Percentiles rank a stretch among this genome's conserved stretches.
These are phyloP conservation scores for Caenorhabditis tropicalis DNA, from an alignment of 1,140 invertebrate species.

Conservation along the genomic window DNA sequence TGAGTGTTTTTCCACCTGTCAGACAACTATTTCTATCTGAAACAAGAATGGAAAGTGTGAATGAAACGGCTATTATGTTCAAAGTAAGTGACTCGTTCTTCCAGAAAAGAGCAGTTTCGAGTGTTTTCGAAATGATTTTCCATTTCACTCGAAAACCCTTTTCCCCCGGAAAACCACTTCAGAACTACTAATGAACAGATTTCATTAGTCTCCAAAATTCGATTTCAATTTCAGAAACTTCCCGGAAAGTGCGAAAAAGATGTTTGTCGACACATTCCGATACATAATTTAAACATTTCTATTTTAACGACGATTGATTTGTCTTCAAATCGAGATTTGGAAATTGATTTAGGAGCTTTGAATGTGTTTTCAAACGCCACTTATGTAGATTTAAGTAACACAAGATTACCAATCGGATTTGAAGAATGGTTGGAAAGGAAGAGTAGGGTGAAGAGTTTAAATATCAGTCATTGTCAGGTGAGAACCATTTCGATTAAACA, in stretches of 20 bases:
- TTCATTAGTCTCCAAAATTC: not conserved
- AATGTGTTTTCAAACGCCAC: slow-evolving; percentile 44
- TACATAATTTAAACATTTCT: slow-evolving; percentile 12
- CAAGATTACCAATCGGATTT: slow-evolving; percentile 42
- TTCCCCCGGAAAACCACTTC: not conserved
- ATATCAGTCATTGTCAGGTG: slow-evolving; percentile 38
- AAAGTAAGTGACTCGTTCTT: not conserved
- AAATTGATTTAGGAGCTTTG: slow-evolving; percentile 46
- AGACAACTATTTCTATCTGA: slow-evolving; percentile 52
- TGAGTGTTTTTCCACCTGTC: slow-evolving; percentile 43
- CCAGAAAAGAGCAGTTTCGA: too few relatives aligned
- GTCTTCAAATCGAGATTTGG: slow-evolving; percentile 47
- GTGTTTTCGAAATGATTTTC: too few relatives aligned
- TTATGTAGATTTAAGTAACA: slow-evolving; percentile 50
- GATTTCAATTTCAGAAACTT: slow-evolving; percentile 14
- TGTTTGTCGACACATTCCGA: slow-evolving; percentile 20
- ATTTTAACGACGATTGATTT: slow-evolving; percentile 47
- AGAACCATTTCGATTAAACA: too few relatives aligned
- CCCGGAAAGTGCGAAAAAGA: slow-evolving; percentile 41
- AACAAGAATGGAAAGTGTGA: slow-evolving; percentile 49
- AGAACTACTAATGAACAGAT: not conserved
- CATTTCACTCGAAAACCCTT: too few relatives aligned
- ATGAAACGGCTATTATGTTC: slow-evolving; percentile 36
- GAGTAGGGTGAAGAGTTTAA: slow-evolving; percentile 30
- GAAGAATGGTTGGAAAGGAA: slow-evolving; percentile 43